phyloP scores from a whole-genome alignment of 23 tunicate species.

The Halocynthia aurantium region DNA sequence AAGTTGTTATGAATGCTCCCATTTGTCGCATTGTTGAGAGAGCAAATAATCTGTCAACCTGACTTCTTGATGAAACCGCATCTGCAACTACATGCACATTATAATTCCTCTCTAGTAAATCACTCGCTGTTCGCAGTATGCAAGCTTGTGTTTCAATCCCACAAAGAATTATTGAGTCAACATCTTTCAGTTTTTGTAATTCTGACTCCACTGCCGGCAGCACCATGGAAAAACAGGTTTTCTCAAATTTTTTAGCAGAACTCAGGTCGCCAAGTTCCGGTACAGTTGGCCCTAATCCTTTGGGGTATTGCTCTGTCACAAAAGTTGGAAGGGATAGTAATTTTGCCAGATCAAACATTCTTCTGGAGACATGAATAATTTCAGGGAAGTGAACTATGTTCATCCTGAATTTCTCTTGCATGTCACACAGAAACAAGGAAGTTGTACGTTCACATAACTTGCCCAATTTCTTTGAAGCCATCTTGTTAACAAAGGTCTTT shows the following conservation, averaged over 20 bases:
- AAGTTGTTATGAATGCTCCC: conserved; percentile 90
- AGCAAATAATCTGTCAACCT: conserved; percentile 77
- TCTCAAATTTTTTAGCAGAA: conserved; percentile 84
- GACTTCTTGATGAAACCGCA: conserved; percentile 89
- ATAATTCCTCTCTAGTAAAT: conserved; percentile 56
- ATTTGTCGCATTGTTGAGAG: conserved; percentile 89
- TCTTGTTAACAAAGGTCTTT: neutral
- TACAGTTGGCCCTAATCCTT: conserved; percentile 94
- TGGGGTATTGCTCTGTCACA: conserved; percentile 92
- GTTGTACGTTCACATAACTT: conserved; percentile 59
- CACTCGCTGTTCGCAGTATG: conserved; percentile 72
- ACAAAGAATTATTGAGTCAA: conserved; percentile 66
- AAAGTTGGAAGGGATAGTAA: conserved; percentile 57
- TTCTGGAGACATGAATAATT: conserved; percentile 44
- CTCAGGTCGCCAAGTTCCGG: conserved; percentile 69
- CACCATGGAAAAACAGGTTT: conserved; percentile 85
- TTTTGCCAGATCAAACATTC: conserved; percentile 80
- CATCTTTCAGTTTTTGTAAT: conserved; percentile 23
- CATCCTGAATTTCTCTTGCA: conserved; percentile 90
- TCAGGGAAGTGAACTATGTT: conserved; percentile 74
- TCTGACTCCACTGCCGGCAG: conserved; percentile 55
- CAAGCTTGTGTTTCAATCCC: conserved; percentile 98
- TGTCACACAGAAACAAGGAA: conserved; percentile 73
- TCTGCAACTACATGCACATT: conserved; percentile 96
- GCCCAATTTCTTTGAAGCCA: conserved; percentile 63